phyloP scores from a whole-genome alignment of 2,888 invertebrate species.

The Amphipoea lucens region DNA sequence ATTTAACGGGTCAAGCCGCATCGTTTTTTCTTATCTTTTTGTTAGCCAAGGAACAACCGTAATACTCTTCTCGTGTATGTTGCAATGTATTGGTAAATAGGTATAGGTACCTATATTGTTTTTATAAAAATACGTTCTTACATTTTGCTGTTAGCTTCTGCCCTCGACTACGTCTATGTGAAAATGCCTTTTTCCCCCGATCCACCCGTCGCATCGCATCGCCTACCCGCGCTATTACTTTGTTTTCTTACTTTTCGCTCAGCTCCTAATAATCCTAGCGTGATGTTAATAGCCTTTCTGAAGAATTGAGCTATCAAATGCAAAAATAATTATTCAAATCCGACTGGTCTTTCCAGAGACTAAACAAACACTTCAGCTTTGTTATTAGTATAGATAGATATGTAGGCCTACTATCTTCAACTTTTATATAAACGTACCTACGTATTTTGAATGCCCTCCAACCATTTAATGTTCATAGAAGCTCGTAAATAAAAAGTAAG shows the following conservation, averaged over 20 bases:
- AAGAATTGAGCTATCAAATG: background rate
- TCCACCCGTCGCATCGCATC: no score
- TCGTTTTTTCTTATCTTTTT: slow-evolving; percentile 48
- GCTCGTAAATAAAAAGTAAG: slow-evolving; percentile 50
- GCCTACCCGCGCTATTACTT: background rate
- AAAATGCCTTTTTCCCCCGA: background rate
- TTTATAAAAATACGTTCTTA: slow-evolving; percentile 16
- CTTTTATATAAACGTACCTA: slow-evolving; percentile 1
- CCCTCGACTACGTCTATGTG: background rate
- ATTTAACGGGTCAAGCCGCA: slow-evolving; percentile 50
- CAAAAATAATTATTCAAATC: background rate
- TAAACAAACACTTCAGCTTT: background rate
- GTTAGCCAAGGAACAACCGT: slow-evolving; percentile 20
- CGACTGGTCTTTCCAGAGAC: background rate
- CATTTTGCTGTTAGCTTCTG: background rate
- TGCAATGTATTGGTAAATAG: slow-evolving; percentile 27
- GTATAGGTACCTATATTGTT: no score
- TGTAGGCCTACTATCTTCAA: background rate
- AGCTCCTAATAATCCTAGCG: background rate
- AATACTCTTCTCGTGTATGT: slow-evolving; percentile 28
- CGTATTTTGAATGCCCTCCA: slow-evolving; percentile 4
- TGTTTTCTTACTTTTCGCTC: background rate
- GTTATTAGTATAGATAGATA: background rate
- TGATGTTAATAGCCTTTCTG: background rate
- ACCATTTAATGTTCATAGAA: slow-evolving; percentile 32